Conservation (phyloP, 2,113 vertebrate species). For the Phalacrocorax pelagicus region DNA sequence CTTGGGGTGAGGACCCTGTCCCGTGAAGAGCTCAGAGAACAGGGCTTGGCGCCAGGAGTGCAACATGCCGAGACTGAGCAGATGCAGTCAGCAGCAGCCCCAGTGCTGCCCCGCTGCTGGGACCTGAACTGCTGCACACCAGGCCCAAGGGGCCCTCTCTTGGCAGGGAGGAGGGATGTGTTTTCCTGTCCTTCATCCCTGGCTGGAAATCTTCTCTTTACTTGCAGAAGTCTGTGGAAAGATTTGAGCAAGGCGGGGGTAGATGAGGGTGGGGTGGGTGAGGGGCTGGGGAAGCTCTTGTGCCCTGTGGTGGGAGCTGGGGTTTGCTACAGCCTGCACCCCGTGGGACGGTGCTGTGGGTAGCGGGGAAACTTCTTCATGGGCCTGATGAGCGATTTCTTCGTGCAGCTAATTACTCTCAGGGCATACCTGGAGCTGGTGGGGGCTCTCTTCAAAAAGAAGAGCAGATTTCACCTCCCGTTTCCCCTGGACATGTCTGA, state of each 20-base stretch:
- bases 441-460: not conserved
- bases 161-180: not conserved
- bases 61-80: rapidly evolving
- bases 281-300: not conserved
- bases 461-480: not conserved
- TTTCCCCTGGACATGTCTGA: not conserved
- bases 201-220: not conserved
- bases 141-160: not conserved
- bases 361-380: not conserved
- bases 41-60: not conserved
- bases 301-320: not conserved
- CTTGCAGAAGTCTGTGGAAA: not conserved
- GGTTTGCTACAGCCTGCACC: not conserved
- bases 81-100: not conserved
- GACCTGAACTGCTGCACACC: not conserved
- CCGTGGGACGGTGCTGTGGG: rapidly evolving
- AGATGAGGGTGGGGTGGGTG: not conserved
- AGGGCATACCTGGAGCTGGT: not conserved
- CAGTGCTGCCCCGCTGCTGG: not conserved
- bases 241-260: not conserved
- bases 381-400: not conserved
- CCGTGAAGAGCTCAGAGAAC: not conserved
- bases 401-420: not conserved
- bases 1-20: not conserved
- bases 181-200: not conserved